Base-by-base conservation (phyloP, 2,113 vertebrate species). In the Misgurnus mizolepis region DNA sequence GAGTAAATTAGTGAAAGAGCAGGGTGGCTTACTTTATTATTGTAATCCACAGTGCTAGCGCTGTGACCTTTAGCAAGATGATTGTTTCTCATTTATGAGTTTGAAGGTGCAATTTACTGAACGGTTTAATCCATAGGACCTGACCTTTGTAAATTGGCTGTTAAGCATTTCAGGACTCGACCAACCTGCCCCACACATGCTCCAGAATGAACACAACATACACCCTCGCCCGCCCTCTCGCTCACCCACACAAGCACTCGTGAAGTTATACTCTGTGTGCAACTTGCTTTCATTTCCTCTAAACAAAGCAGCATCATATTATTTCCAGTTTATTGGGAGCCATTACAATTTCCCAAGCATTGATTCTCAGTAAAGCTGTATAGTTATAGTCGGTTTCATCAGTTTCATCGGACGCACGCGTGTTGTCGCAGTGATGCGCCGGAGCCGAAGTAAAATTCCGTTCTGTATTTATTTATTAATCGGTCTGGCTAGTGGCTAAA, bases 131-230 rank as follows among this genome's bases (percentile, higher is more conserved):
- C 92, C 89, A 86, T 79, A 92, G 91, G 91, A 92, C 93, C 91
- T 94, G 93, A 93, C 93, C 93, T 94, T 94, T 94, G 93, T 93
- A 93, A 94, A 94, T 94, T 94, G 93, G 91, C 93, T 94, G 92
- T 94, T 93, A 93, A 94, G 92, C 92, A 93, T 90, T 93, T 91
- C 90, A 88, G 88, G 88, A 88, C 89, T 90, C 83, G 86, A 92
- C 89, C 88, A 75, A 62, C 80, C 80, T 86, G 88, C 88, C 87
- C 85, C 88, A 86, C 89, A 80, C 90, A 86, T 80, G 82, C 88
- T 86, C 85, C 84, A 86, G 88, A 89, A 90, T 45, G 45, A 49
- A 71, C 80, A 55, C 79, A 58, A 73, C 72, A 74, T 67, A 39
- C 40, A 17, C 72, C 43, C 49, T 40, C 18, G 11, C 60, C 39